phyloP scores from a whole-genome alignment of 2,888 invertebrate species.

The Troides oblongomaculatus region DNA sequence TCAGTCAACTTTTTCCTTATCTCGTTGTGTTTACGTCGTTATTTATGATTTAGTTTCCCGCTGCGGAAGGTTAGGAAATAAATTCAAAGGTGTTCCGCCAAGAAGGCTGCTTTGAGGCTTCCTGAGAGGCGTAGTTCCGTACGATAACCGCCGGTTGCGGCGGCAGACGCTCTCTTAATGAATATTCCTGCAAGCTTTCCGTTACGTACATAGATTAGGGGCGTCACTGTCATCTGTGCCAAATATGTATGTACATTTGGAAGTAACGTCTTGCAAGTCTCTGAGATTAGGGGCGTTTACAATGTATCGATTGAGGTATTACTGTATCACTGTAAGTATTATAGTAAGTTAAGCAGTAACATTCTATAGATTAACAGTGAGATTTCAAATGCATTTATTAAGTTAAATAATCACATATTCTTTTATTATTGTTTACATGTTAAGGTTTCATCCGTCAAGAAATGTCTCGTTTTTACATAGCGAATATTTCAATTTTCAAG shows the following conservation, averaged over 20 bases:
- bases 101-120: slow-evolving; percentile 22
- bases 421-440: not conserved
- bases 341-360: not conserved
- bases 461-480: not conserved
- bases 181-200: slow-evolving; percentile 55
- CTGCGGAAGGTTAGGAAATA: slow-evolving; percentile 11
- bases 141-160: slow-evolving; percentile 56
- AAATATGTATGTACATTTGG: slow-evolving; percentile 32
- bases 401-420: not conserved
- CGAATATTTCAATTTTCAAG: not conserved
- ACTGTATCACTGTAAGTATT: not conserved
- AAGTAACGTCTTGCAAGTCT: slow-evolving; percentile 9
- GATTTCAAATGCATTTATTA: not conserved
- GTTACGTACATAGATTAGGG: slow-evolving; percentile 48
- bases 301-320: not conserved
- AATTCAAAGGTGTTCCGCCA: slow-evolving; percentile 20
- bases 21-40: slow-evolving; percentile 13
- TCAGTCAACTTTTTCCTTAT: not conserved
- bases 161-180: slow-evolving; percentile 45
- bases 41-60: slow-evolving; percentile 7
- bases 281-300: slow-evolving; percentile 11
- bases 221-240: slow-evolving; percentile 41
- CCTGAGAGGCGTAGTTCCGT: slow-evolving; percentile 40
- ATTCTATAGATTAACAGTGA: not conserved
- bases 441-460: not conserved